Evolutionary conservation across 2,888 invertebrate genomes (phyloP).

Genomic region (Prostheceraeus crozeri): DNA sequence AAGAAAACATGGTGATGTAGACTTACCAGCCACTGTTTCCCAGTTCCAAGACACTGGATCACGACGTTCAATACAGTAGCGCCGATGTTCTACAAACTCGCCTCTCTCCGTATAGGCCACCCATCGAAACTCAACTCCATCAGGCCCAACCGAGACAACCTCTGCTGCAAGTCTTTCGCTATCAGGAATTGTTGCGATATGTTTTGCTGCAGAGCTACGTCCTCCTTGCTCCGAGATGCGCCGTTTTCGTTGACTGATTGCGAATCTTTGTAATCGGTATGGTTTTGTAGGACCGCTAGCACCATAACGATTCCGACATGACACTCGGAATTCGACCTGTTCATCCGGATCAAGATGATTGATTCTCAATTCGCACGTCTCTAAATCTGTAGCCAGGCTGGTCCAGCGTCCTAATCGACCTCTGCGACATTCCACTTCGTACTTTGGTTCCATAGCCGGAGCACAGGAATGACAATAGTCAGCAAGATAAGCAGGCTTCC

Average conservation of each 20-base stretch:
- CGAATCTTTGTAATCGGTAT: slow-evolving; percentile 28
- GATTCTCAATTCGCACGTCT: neutral
- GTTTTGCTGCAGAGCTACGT: slow-evolving; percentile 26
- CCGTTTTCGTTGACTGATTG: neutral
- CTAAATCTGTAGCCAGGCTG: slow-evolving; percentile 3
- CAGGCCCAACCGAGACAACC: slow-evolving; percentile 14
- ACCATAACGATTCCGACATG: slow-evolving; percentile 35
- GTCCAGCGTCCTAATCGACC: slow-evolving; percentile 30
- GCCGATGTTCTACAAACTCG: neutral
- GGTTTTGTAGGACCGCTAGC: slow-evolving; percentile 33
- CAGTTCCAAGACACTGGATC: slow-evolving; percentile 17
- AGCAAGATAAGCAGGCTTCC: slow-evolving; percentile 34
- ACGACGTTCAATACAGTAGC: slow-evolving; percentile 26
- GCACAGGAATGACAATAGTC: slow-evolving; percentile 37
- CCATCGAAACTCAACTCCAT: slow-evolving; percentile 33
- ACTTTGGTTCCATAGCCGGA: slow-evolving; percentile 28
- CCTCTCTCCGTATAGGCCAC: neutral
- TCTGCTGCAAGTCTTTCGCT: slow-evolving; percentile 22
- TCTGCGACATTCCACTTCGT: slow-evolving; percentile 34
- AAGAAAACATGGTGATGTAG: no score
- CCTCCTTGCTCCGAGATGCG: neutral
- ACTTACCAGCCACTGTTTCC: no score
- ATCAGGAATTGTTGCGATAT: slow-evolving; percentile 6
- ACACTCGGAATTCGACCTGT: slow-evolving; percentile 35
- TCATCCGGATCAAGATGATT: slow-evolving; percentile 16